These are phyloP conservation scores for Pseudomugil tenellus DNA, from an alignment of 2,797 vertebrate genomes.

Conservation along the genomic window DNA sequence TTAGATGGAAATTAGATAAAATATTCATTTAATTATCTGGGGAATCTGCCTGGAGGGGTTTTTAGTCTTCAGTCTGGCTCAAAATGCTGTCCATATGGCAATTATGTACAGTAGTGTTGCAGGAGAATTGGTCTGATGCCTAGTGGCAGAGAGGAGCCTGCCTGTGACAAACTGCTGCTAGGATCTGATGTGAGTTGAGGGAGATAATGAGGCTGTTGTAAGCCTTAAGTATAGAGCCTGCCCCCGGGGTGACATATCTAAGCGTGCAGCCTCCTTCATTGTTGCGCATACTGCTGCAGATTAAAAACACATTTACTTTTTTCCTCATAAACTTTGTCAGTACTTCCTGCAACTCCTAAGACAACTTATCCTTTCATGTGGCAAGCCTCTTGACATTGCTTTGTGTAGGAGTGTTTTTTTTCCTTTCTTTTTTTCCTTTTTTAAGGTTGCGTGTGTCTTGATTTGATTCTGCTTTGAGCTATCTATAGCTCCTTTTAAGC, in stretches of 20 bases:
- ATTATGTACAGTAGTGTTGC: constrained; percentile 84
- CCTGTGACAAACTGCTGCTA: constrained; percentile 82
- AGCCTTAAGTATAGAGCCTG: constrained; percentile 83
- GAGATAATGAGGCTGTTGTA: constrained; percentile 86
- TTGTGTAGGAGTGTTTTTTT: constrained; percentile 58
- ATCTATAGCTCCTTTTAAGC: constrained; percentile 71
- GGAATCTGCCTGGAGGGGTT: constrained; percentile 84
- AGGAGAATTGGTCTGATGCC: constrained; percentile 84
- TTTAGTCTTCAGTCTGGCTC: constrained; percentile 83
- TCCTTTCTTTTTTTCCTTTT: constrained; percentile 16
- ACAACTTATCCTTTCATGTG: constrained; percentile 79
- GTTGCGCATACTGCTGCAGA: constrained; percentile 74
- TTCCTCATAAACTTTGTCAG: constrained; percentile 77
- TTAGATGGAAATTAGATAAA: constrained; percentile 89
- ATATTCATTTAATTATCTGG: constrained; percentile 87
- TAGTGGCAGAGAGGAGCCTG: constrained; percentile 79
- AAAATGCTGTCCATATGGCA: constrained; percentile 86
- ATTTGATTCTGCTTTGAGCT: constrained; percentile 74
- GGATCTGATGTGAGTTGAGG: constrained; percentile 83
- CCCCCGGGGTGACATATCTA: constrained; percentile 78
- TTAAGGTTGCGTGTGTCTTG: constrained; percentile 69
- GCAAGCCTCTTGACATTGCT: constrained; percentile 77
- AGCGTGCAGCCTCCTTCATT: constrained; percentile 71
- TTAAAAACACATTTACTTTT: constrained; percentile 79
- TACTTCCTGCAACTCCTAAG: constrained; percentile 71